phyloP scores from a whole-genome alignment of 2,797 vertebrate genomes.

The Yasuhikotakia modesta region DNA sequence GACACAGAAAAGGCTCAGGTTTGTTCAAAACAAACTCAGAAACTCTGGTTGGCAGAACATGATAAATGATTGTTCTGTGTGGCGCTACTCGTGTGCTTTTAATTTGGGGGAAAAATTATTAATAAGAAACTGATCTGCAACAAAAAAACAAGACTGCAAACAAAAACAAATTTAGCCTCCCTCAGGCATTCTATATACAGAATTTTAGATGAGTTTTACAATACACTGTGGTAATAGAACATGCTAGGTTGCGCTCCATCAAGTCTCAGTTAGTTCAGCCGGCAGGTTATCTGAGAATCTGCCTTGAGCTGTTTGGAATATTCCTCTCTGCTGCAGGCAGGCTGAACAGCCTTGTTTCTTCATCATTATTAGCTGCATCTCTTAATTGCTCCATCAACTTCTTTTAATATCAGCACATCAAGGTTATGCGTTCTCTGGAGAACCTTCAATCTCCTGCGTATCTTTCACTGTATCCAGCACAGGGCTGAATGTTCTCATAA shows the following conservation, averaged over 20 bases:
- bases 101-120: not conserved
- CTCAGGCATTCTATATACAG: not conserved
- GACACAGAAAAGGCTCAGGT: not conserved
- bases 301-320: conserved; percentile 8
- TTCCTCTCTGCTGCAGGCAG: not conserved
- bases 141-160: too few relatives aligned
- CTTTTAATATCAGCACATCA: conserved; percentile 44
- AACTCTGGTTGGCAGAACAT: too few relatives aligned
- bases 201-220: not conserved
- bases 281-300: conserved; percentile 6
- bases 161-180: not conserved
- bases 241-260: conserved; percentile 6
- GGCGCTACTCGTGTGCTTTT: not conserved
- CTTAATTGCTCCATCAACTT: conserved; percentile 59
- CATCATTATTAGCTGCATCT: conserved; percentile 74
- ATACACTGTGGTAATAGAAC: not conserved
- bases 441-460: conserved; percentile 13
- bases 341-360: conserved; percentile 72
- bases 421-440: conserved; percentile 34
- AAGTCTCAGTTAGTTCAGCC: conserved; percentile 1
- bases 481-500: conserved; percentile 24
- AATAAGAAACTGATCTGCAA: not conserved
- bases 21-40: not conserved
- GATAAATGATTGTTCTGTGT: not conserved
- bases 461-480: not conserved